Base-by-base conservation (phyloP, 92 coral and sea anemone genomes). In the Isaurus tuberculatus region DNA sequence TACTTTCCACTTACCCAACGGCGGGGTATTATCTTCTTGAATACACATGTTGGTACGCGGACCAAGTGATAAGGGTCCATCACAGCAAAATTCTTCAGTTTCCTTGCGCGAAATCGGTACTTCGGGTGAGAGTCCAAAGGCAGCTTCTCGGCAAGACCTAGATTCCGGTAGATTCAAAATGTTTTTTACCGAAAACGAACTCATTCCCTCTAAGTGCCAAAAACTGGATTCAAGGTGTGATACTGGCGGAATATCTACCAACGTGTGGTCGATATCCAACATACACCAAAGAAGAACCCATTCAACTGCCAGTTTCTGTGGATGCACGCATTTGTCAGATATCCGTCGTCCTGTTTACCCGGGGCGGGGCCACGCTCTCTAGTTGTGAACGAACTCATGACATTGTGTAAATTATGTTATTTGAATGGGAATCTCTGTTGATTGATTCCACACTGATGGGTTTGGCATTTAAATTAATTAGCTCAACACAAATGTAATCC, bases 381-480 rank as follows among this genome's bases (percentile, higher is more conserved):
- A 94, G 88, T 91, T 79, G 84, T 89, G 98, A 94, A 91, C 98
- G 91, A 94, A 92, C 90, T 94, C 90, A 89, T 94, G 98, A 94
- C 98, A 91, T 87, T 86, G 90, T 91, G 90, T 91, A 94, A 94
- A 94, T 93, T 94, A 53, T 16, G 49, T 23, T 77, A 64, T 77
- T 77, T 77, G 82, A 77, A 77, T 89, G 98, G 88, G 95, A 89
- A 89, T 90, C 81, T 93, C 95, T 91, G 87, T 91, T 89, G 98
- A 94, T 94, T 91, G 98, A 94, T 91, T 88, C 84, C 93, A 87
- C 92, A 94, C 90, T 86, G 98, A 94, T 85, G 91, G 83, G 92
- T 70, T 91, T 91, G 98, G 92, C 98, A 94, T 87, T 94, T 87
- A 94, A 89, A 94, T 94, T 94, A 94, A 94, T 94, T 94, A 94